Conservation (phyloP, 1,140 invertebrate species). For the Leucophenga varia region DNA sequence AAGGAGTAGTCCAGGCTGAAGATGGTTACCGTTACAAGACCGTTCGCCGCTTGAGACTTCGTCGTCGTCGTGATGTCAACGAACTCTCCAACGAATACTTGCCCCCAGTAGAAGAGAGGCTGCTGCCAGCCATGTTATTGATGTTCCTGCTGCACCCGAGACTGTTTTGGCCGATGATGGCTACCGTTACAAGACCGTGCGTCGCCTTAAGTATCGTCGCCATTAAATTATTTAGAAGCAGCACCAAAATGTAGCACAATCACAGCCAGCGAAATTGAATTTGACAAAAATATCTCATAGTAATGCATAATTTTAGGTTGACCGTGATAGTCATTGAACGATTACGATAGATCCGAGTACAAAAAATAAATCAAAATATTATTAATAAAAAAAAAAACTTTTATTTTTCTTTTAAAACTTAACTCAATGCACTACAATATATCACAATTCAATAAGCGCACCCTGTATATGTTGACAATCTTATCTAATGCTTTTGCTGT, state of each 20-base stretch:
- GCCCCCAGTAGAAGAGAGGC: conserved; percentile 25
- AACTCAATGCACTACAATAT: background rate
- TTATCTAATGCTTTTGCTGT: conserved; percentile 17
- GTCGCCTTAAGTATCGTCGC: conserved; percentile 40
- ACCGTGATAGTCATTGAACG: conserved; percentile 44
- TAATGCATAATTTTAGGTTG: conserved; percentile 32
- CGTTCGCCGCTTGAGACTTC: conserved; percentile 34
- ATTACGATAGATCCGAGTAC: conserved; percentile 43
- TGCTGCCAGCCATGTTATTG: conserved; percentile 28
- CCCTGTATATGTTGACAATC: conserved; percentile 14
- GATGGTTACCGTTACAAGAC: conserved; percentile 46
- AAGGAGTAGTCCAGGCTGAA: conserved; percentile 20
- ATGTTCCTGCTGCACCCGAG: conserved; percentile 37
- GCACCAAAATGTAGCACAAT: no score
- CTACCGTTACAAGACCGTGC: conserved; percentile 53
- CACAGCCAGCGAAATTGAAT: conserved; percentile 30
- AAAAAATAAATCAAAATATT: conserved; percentile 37
- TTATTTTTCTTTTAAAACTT: conserved; percentile 1
- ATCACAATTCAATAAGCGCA: background rate
- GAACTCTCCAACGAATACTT: conserved; percentile 33
- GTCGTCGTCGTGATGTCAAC: conserved; percentile 36
- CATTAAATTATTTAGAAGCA: conserved; percentile 25
- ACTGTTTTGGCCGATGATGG: conserved; percentile 35
- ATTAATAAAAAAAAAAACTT: conserved; percentile 21
- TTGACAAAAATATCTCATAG: conserved; percentile 22